Base-by-base conservation (phyloP, 2,797 vertebrate genomes). In the Furcifer pardalis region DNA sequence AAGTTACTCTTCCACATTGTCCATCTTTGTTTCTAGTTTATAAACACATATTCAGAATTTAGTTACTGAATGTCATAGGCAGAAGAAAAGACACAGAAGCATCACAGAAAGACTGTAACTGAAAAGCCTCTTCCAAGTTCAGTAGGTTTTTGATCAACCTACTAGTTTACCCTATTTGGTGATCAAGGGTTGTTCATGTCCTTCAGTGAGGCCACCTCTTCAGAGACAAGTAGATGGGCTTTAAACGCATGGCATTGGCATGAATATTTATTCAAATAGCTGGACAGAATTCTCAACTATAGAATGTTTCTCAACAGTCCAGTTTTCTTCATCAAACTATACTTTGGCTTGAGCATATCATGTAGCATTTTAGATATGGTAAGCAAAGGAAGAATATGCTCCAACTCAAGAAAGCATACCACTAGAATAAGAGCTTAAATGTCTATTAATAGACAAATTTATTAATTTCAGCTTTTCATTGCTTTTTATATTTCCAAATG, bases 1-100 rank as follows among this genome's bases (percentile, higher is more conserved):
- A 76, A 74, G 80, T 84, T 85, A 83, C 88, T 3, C 4, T 62
- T 71, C 66, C 66, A 30, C 69, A 66, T 7, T 42, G 60, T 35
- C 77, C 69, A 65, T 85, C 71, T 74, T 19, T 10, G 25, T 75
- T 44, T 35, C 21, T 42, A 46, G 74, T 74, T 85, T 80, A 85
- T 56, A 73, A 44, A 23, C 12, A 66, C 56, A 35, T 40, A 27
- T 71, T n/a, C 59, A 49, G 44, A 8, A 75, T 65, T 80, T 73
- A 73, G 77, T 65, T 74, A 80, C 42, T 25, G 59, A 75, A 52
- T 32, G 37, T 25, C 59, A 74, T 60, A 74, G 27, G n/a, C 78
- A 84, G 52, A 71, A 40, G 74, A 37, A 75, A 19, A 75, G 60
- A 56, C 42, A 27, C 37, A n/a, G n/a, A n/a, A n/a, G n/a, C n/a